Evolutionary conservation across 2,797 vertebrate species (phyloP).

Genomic region (Danionella dracula): DNA sequence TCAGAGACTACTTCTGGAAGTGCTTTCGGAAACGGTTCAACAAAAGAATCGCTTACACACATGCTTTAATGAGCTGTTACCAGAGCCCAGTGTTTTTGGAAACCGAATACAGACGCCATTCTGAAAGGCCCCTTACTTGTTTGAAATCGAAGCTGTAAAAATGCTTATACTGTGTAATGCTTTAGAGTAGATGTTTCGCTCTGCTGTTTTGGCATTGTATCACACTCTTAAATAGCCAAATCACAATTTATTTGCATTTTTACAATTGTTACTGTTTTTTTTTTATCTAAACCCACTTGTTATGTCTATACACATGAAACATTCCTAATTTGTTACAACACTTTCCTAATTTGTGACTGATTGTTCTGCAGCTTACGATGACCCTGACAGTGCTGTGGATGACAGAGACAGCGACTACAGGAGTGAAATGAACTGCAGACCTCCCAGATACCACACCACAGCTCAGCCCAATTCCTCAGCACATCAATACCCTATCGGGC

Average conservation of each 20-base stretch:
- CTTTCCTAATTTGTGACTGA: slow-evolving; percentile 18
- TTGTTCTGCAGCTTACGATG: slow-evolving; percentile 77
- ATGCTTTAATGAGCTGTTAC: too few relatives aligned
- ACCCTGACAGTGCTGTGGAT: slow-evolving; percentile 84
- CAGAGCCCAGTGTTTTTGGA: too few relatives aligned
- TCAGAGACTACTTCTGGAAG: too few relatives aligned
- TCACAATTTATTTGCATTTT: background rate
- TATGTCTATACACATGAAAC: too few relatives aligned
- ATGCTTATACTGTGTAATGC: too few relatives aligned
- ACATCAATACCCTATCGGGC: slow-evolving; percentile 83
- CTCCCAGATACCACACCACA: slow-evolving; percentile 80
- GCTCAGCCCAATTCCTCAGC: slow-evolving; percentile 85
- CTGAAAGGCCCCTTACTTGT: too few relatives aligned
- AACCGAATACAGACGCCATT: too few relatives aligned
- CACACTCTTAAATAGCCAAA: too few relatives aligned
- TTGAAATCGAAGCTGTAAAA: too few relatives aligned
- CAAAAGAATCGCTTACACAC: too few relatives aligned
- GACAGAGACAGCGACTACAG: slow-evolving; percentile 89
- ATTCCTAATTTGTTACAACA: background rate
- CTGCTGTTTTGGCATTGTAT: background rate
- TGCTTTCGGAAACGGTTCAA: too few relatives aligned
- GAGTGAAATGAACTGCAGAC: slow-evolving; percentile 84
- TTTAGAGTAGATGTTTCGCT: background rate
- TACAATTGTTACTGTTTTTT: background rate
- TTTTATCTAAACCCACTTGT: too few relatives aligned